These are phyloP conservation scores for Neocrepidodera transversa DNA, from an alignment of 2,888 invertebrate genomes.

Conservation along the genomic window DNA sequence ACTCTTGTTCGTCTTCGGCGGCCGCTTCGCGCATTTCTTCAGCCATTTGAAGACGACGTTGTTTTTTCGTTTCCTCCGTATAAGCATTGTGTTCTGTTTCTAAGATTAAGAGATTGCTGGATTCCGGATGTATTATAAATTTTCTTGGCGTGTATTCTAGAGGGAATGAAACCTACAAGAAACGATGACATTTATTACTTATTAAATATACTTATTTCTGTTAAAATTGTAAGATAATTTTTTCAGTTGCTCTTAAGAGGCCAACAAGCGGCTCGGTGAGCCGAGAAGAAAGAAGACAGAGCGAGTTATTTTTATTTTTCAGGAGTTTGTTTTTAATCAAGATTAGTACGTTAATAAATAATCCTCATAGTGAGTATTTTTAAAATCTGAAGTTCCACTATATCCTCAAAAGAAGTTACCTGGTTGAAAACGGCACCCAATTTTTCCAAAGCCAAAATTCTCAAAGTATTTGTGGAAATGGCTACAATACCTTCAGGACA, in stretches of 20 bases:
- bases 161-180: slow-evolving; percentile 74
- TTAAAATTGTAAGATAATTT: too few relatives aligned
- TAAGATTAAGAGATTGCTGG: slow-evolving; percentile 86
- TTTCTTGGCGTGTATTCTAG: slow-evolving; percentile 95
- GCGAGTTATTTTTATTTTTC: too few relatives aligned
- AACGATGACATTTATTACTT: too few relatives aligned
- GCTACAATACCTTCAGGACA: slow-evolving; percentile 99
- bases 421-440: slow-evolving; percentile 99
- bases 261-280: too few relatives aligned
- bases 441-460: slow-evolving; percentile 97
- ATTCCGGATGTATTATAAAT: slow-evolving; percentile 91
- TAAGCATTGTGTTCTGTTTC: slow-evolving; percentile 99
- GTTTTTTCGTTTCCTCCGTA: slow-evolving; percentile 94
- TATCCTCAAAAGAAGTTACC: slow-evolving; percentile 37
- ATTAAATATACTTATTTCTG: too few relatives aligned
- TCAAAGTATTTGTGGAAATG: slow-evolving; percentile 95
- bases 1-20: slow-evolving; percentile 92
- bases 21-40: slow-evolving; percentile 98
- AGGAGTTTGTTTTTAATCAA: too few relatives aligned
- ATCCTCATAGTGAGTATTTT: too few relatives aligned
- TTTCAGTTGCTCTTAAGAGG: too few relatives aligned
- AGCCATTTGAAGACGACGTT: slow-evolving; percentile 92
- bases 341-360: too few relatives aligned
- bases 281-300: too few relatives aligned
- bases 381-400: too few relatives aligned